phyloP scores from a whole-genome alignment of 2,888 invertebrate genomes.

The Rambutsinella grinnellia region DNA sequence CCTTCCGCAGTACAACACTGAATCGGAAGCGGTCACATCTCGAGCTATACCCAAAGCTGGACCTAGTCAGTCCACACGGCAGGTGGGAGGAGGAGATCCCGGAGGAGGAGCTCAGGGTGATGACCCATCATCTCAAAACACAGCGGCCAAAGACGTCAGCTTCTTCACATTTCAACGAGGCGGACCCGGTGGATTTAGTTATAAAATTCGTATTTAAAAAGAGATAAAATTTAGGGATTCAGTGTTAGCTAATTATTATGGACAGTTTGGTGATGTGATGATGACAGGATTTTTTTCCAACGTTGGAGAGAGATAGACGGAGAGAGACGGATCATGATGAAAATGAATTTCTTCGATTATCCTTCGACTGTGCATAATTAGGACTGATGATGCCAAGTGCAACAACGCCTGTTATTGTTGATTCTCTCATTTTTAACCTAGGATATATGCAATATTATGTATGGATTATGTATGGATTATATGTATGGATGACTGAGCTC shows the following conservation, averaged over 20 bases:
- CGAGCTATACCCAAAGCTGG: constrained; percentile 62
- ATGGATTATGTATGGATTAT: too few species aligned
- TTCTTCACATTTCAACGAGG: constrained; percentile 69
- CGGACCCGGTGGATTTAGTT: constrained; percentile 66
- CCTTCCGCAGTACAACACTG: constrained; percentile 64
- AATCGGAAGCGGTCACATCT: constrained; percentile 63
- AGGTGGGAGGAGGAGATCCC: constrained; percentile 25
- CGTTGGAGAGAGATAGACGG: too few species aligned
- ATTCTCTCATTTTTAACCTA: constrained; percentile 53
- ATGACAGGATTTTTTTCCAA: not conserved
- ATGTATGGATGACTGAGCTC: constrained; percentile 51
- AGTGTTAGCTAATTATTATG: not conserved
- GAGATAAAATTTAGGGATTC: too few species aligned
- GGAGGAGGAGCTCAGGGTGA: not conserved
- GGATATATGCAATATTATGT: constrained; percentile 23
- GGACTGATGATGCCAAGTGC: constrained; percentile 55
- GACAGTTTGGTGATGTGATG: not conserved
- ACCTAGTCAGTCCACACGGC: constrained; percentile 53
- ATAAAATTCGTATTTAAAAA: constrained; percentile 61
- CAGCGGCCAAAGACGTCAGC: constrained; percentile 73
- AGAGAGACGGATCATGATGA: too few species aligned
- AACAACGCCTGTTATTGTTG: constrained; percentile 57
- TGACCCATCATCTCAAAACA: constrained; percentile 8
- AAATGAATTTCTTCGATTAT: not conserved
- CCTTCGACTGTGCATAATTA: constrained; percentile 46